These are phyloP conservation scores for Schlechtendalia chinensis DNA, from an alignment of 1,140 invertebrate genomes.

Conservation along the genomic window DNA sequence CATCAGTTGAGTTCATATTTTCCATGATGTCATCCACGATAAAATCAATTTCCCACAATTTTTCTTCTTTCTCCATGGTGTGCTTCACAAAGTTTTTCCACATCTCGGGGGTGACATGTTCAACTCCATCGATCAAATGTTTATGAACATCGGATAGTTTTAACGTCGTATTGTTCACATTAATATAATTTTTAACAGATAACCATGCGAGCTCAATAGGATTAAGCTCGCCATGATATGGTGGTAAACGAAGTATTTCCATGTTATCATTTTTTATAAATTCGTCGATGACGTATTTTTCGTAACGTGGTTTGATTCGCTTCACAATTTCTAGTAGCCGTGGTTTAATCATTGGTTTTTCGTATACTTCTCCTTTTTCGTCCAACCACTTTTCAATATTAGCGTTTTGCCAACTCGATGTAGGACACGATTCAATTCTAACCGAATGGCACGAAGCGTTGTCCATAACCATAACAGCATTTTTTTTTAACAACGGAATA, in stretches of 20 bases:
- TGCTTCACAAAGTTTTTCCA: background rate
- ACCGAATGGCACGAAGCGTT: background rate
- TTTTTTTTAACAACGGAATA: background rate
- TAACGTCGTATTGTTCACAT: constrained; percentile 3
- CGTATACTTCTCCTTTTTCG: background rate
- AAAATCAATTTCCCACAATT: background rate
- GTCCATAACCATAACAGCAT: background rate
- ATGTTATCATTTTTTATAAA: no score
- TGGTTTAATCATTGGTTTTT: background rate
- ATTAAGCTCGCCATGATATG: background rate
- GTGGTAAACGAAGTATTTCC: background rate
- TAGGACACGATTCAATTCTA: background rate
- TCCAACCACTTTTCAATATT: constrained; percentile 9
- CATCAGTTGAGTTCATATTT: background rate
- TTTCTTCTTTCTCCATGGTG: constrained; percentile 7
- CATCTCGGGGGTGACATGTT: no score
- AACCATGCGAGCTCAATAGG: background rate
- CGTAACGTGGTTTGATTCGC: no score
- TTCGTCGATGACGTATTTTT: no score
- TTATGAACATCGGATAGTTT: background rate
- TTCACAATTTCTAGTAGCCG: background rate
- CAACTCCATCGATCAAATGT: background rate
- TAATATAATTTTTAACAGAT: background rate
- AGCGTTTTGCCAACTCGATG: background rate
- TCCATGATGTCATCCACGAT: background rate